Conservation (phyloP, 2,113 vertebrate species). For the Galbula dea region DNA sequence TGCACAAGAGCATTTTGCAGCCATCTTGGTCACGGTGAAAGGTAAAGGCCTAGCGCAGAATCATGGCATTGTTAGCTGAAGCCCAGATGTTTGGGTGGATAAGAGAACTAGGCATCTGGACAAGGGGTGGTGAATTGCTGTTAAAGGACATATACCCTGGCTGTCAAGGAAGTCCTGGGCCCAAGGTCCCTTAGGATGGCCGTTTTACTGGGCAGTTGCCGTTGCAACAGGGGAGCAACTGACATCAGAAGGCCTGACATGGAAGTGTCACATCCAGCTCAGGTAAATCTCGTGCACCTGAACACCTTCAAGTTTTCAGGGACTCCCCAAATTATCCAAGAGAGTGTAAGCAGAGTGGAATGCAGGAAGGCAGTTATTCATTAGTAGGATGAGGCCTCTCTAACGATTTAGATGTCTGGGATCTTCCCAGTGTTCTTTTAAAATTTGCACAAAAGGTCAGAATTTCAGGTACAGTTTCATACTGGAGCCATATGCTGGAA, state of each 20-base stretch:
- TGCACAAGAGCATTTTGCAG: background rate
- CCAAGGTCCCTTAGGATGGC: background rate
- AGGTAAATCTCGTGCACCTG: background rate
- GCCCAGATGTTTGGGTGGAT: background rate
- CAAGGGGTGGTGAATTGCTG: accelerated
- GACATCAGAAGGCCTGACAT: accelerated
- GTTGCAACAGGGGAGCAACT: background rate
- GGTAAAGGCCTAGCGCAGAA: background rate
- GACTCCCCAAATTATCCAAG: background rate
- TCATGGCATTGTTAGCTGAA: background rate
- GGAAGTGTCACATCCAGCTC: accelerated
- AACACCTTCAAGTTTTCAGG: background rate
- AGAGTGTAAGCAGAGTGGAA: background rate
- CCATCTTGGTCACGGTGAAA: background rate
- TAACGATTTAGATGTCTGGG: background rate
- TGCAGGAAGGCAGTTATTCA: background rate
- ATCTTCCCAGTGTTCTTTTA: background rate
- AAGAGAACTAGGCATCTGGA: background rate
- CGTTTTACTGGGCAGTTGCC: background rate
- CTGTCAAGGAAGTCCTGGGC: background rate
- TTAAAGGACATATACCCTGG: background rate
- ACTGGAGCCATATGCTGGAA: background rate
- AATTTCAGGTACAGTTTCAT: background rate
- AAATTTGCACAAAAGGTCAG: background rate
- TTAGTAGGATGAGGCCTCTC: background rate